Evolutionary conservation across 2,113 vertebrate genomes (phyloP).

Genomic region (Gobius niger): DNA sequence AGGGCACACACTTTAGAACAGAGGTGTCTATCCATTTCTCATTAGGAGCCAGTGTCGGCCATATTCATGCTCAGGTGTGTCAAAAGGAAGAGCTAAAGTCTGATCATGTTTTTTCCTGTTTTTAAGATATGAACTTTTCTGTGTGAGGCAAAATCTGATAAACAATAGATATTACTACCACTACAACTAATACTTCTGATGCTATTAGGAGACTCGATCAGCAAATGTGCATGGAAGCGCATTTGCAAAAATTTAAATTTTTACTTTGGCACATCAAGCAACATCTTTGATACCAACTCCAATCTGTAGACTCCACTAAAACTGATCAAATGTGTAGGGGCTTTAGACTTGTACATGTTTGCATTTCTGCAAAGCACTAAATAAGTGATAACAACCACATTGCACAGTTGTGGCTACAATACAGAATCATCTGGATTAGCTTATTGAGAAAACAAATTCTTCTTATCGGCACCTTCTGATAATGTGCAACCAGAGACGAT

Average conservation of each 20-base stretch:
- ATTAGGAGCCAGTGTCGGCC: conserved; percentile 57
- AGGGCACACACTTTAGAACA: conserved; percentile 60
- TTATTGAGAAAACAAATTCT: conserved; percentile 52
- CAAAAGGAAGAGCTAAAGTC: conserved; percentile 41
- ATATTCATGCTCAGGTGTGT: conserved; percentile 57
- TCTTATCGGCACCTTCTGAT: conserved; percentile 72
- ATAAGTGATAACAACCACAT: conserved; percentile 66
- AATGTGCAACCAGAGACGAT: conserved; percentile 58
- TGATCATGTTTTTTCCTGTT: conserved; percentile 42
- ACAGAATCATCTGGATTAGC: conserved; percentile 64
- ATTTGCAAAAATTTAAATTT: too few relatives aligned
- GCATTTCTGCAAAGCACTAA: conserved; percentile 56
- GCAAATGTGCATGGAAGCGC: too few relatives aligned
- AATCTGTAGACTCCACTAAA: conserved; percentile 15
- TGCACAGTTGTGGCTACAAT: conserved; percentile 69
- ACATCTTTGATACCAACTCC: conserved; percentile 21
- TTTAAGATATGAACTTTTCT: too few relatives aligned
- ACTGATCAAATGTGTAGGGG: conserved; percentile 37
- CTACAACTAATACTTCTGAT: too few relatives aligned
- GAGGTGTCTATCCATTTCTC: conserved; percentile 65
- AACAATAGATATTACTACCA: too few relatives aligned
- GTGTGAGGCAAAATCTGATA: too few relatives aligned
- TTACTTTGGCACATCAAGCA: too few relatives aligned
- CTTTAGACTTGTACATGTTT: conserved; percentile 12
- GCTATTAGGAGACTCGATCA: too few relatives aligned